A percentile compares a stretch with the other conserved stretches of the same genome.
phyloP scores from a whole-genome alignment of 1,140 invertebrate genomes.

The Formica exsecta region DNA sequence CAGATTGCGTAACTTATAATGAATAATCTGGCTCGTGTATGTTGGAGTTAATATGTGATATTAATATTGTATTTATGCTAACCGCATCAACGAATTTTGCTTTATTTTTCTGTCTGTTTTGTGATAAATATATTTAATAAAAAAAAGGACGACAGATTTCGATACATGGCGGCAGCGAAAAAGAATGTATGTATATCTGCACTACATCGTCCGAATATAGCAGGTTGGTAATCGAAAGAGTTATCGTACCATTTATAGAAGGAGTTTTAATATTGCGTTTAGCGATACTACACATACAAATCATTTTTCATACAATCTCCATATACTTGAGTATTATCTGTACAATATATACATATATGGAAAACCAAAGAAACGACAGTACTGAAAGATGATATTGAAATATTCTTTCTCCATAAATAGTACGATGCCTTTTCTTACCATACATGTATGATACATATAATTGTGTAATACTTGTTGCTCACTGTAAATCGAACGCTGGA shows the following conservation, averaged over 20 bases:
- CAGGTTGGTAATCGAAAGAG: neutral
- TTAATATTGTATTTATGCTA: conserved; percentile 42
- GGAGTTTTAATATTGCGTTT: neutral
- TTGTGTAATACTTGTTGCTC: conserved; percentile 12
- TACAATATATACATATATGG: neutral
- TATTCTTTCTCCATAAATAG: neutral
- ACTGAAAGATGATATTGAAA: conserved; percentile 1
- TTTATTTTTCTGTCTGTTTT: conserved; percentile 28
- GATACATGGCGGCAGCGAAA: neutral
- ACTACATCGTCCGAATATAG: neutral
- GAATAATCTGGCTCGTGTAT: conserved; percentile 5
- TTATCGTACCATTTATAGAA: conserved; percentile 1
- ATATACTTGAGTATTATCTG: neutral
- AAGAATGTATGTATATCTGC: neutral
- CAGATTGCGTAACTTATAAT: conserved; percentile 25
- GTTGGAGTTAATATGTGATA: conserved; percentile 27
- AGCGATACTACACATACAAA: neutral
- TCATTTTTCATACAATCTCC: neutral
- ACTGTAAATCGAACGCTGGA: conserved; percentile 4
- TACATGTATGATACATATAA: neutral
- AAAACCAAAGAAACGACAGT: neutral
- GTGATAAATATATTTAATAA: conserved; percentile 2
- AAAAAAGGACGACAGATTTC: conserved; percentile 2
- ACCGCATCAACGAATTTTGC: conserved; percentile 34
- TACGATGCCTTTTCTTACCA: conserved; percentile 5